phyloP scores from a whole-genome alignment of 2,888 invertebrate species.

The Thereva nobilitata region DNA sequence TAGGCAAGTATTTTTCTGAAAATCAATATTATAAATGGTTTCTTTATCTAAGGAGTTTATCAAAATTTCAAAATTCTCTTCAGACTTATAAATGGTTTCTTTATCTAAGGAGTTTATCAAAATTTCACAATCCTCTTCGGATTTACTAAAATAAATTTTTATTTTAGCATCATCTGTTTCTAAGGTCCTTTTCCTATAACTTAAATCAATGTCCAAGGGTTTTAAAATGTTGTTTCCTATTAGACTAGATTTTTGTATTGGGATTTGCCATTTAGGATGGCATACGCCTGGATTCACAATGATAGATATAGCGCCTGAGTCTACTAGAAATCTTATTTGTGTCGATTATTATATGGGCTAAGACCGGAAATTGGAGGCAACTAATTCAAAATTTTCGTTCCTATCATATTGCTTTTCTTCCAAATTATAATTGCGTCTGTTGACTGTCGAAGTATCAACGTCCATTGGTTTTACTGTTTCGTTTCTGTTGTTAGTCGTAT shows the following conservation, averaged over 20 bases:
- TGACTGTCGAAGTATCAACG: neutral
- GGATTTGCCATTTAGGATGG: constrained; percentile 12
- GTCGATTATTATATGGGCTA: constrained; percentile 17
- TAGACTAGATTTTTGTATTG: neutral
- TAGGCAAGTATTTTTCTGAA: neutral
- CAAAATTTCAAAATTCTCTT: no score
- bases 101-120: no score
- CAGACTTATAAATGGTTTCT: no score
- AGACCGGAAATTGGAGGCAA: constrained; percentile 2
- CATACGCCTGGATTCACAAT: no score
- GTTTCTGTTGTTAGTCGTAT: neutral
- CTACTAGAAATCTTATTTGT: neutral
- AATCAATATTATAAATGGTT: neutral
- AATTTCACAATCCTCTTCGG: no score
- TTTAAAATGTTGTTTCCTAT: neutral
- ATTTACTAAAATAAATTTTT: neutral
- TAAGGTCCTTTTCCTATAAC: neutral
- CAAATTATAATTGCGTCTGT: neutral
- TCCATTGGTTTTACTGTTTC: constrained; percentile 2
- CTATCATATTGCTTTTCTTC: neutral
- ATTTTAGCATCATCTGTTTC: constrained; percentile 1
- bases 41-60: no score
- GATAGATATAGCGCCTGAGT: neutral
- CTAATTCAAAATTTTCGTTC: neutral
- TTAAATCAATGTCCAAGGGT: neutral